Percentiles rank a stretch among this genome's conserved stretches.
Evolutionary conservation across 2,113 vertebrate species (phyloP).

Genomic region (Rattus rattus): DNA sequence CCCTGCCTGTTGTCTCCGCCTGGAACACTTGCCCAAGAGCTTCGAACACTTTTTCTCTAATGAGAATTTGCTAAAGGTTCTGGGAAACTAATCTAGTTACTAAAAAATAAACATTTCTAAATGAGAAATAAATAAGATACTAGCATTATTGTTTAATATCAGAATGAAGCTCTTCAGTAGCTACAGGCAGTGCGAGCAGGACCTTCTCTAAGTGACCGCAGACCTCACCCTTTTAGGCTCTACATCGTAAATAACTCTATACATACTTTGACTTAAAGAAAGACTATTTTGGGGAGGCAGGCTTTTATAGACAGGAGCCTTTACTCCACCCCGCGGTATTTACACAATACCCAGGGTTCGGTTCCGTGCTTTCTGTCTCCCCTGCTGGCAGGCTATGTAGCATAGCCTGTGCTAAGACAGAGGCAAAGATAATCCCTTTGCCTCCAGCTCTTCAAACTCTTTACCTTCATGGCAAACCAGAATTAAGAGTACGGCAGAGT

Average conservation of each 20-base stretch:
- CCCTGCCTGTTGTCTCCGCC: conserved; percentile 54
- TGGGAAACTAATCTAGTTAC: conserved; percentile 65
- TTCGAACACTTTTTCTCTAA: conserved; percentile 65
- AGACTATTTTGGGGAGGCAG: neutral
- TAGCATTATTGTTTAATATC: conserved; percentile 51
- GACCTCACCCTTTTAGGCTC: conserved; percentile 60
- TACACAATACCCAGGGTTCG: neutral
- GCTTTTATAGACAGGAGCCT: conserved; percentile 64
- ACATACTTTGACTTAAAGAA: conserved; percentile 28
- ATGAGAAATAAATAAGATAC: conserved; percentile 38
- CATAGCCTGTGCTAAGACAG: conserved; percentile 64
- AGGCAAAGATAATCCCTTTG: conserved; percentile 39
- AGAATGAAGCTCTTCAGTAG: conserved; percentile 56
- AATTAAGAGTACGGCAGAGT: conserved; percentile 49
- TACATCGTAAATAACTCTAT: conserved; percentile 65
- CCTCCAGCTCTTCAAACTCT: conserved; percentile 57
- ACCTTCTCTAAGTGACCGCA: conserved; percentile 47
- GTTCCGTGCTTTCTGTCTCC: neutral
- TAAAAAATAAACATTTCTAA: conserved; percentile 69
- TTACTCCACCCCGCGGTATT: conserved; percentile 39
- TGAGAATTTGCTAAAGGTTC: conserved; percentile 72
- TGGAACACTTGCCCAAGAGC: conserved; percentile 60
- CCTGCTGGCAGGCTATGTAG: conserved; percentile 48
- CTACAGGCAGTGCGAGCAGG: conserved; percentile 41
- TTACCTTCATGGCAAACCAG: conserved; percentile 46